Conservation (phyloP, 2,113 vertebrate genomes). For the Rana temporaria region DNA sequence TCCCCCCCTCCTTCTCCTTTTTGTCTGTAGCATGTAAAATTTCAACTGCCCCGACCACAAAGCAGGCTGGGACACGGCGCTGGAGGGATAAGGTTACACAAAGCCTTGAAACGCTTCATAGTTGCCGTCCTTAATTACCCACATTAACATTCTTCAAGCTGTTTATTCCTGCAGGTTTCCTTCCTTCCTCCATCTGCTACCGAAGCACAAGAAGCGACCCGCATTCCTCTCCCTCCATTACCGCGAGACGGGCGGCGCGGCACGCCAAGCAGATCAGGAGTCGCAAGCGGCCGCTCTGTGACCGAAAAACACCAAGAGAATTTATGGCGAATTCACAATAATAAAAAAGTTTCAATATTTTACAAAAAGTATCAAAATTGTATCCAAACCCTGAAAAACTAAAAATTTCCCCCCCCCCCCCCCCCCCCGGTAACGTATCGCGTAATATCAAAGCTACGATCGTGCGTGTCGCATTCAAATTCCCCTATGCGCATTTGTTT, state of each 20-base stretch:
- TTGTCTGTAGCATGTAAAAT: constrained; percentile 44
- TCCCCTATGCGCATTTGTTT: too few species aligned
- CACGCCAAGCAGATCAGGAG: too few species aligned
- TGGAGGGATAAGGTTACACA: constrained; percentile 78
- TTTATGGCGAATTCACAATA: too few species aligned
- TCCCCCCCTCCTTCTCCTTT: not conserved
- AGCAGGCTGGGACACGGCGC: constrained; percentile 83
- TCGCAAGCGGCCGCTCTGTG: too few species aligned
- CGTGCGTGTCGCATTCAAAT: too few species aligned
- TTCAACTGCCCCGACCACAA: constrained; percentile 68
- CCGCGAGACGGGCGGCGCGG: not conserved
- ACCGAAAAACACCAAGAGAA: too few species aligned
- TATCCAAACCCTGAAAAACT: too few species aligned
- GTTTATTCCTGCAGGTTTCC: constrained; percentile 83
- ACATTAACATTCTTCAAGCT: constrained; percentile 88
- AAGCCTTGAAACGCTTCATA: constrained; percentile 82
- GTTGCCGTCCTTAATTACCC: constrained; percentile 85
- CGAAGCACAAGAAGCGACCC: constrained; percentile 73
- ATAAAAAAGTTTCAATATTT: too few species aligned
- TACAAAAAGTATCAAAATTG: too few species aligned
- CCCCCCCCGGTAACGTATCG: too few species aligned
- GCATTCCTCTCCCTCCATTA: constrained; percentile 44
- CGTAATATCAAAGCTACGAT: too few species aligned
- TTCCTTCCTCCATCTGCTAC: constrained; percentile 72
- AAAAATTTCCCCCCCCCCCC: too few species aligned